Evolutionary conservation across 2,888 invertebrate species (phyloP).

Genomic region (Ametastegia equiseti): DNA sequence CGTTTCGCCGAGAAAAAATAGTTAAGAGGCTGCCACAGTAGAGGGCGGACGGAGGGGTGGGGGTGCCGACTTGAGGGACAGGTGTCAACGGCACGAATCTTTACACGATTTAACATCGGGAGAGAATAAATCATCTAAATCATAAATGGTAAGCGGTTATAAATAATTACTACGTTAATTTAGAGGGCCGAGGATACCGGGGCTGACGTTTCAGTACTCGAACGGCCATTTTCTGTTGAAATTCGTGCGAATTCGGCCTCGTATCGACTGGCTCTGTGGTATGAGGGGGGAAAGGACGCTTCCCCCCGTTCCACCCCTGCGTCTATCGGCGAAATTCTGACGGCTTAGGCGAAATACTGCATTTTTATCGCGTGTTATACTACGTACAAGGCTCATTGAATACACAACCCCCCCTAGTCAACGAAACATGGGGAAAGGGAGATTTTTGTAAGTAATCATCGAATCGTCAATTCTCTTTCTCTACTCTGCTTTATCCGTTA

Average conservation of each 20-base stretch:
- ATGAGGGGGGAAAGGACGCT: slow-evolving; percentile 60
- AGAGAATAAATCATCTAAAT: slow-evolving; percentile 21
- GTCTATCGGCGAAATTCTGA: slow-evolving; percentile 48
- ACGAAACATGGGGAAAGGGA: slow-evolving; percentile 68
- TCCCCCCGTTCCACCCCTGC: slow-evolving; percentile 50
- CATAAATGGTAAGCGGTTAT: slow-evolving; percentile 45
- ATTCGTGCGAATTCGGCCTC: slow-evolving; percentile 70
- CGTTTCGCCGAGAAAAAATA: slow-evolving; percentile 71
- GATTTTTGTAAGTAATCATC: slow-evolving; percentile 65
- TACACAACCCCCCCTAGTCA: slow-evolving; percentile 32
- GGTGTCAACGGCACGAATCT: slow-evolving; percentile 71
- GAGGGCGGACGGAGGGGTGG: slow-evolving; percentile 74
- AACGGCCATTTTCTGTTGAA: slow-evolving; percentile 68
- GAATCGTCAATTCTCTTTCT: neutral
- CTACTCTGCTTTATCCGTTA: slow-evolving; percentile 8
- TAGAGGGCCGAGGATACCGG: neutral
- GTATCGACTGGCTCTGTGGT: slow-evolving; percentile 67
- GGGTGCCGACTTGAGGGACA: slow-evolving; percentile 72
- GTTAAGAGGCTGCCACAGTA: slow-evolving; percentile 74
- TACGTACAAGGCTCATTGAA: slow-evolving; percentile 35
- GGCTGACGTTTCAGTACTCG: slow-evolving; percentile 28
- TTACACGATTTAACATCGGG: slow-evolving; percentile 2
- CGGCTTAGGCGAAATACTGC: slow-evolving; percentile 43
- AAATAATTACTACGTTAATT: slow-evolving; percentile 19
- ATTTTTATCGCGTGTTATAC: slow-evolving; percentile 47